phyloP scores from a whole-genome alignment of 2,888 invertebrate species.

The Drosophila monieri region DNA sequence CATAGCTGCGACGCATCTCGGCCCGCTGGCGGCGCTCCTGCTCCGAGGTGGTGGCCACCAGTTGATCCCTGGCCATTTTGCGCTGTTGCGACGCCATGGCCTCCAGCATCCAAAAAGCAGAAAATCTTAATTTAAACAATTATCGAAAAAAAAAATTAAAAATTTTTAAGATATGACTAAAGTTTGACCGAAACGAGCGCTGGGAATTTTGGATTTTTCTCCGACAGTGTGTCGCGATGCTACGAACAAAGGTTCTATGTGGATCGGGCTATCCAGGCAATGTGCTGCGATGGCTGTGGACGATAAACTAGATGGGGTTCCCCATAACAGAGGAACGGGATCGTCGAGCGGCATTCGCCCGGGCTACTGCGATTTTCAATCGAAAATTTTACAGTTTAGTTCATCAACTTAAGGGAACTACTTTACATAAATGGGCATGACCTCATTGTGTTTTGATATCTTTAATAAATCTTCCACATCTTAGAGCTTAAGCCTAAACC shows the following conservation, averaged over 20 bases:
- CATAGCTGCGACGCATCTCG: constrained; percentile 57
- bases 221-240: constrained; percentile 1
- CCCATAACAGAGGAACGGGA: background rate
- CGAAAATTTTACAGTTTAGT: background rate
- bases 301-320: background rate
- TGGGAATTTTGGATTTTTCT: constrained; percentile 39
- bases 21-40: constrained; percentile 58
- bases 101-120: background rate
- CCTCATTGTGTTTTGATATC: constrained; percentile 12
- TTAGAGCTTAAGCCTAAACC: constrained; percentile 2
- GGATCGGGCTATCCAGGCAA: background rate
- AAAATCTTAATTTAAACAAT: background rate
- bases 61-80: background rate
- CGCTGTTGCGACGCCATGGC: constrained; percentile 7
- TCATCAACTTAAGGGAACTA: background rate
- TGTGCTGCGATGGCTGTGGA: background rate
- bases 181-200: constrained; percentile 28
- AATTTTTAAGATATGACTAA: background rate
- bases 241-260: background rate
- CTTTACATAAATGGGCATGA: background rate
- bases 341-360: background rate
- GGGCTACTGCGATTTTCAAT: background rate
- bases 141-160: background rate
- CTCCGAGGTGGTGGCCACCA: constrained; percentile 33
- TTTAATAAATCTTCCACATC: constrained; percentile 22